Percentiles rank a stretch among this genome's conserved stretches.
These are phyloP conservation scores for Drosophila flavopinicola DNA, from an alignment of 2,888 invertebrate genomes.

Conservation along the genomic window DNA sequence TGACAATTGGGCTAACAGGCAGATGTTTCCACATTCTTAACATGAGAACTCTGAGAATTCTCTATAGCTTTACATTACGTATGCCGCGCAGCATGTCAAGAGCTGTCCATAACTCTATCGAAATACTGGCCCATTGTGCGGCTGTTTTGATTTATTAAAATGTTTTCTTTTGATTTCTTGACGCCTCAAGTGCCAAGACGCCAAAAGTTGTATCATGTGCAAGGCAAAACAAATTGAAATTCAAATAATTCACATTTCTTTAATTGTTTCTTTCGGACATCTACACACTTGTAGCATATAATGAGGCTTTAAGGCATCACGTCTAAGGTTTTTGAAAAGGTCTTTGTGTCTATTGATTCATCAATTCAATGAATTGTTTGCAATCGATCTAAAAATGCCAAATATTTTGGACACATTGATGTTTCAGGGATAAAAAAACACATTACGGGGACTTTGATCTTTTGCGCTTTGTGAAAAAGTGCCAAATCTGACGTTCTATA, in stretches of 20 bases:
- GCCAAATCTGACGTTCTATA: constrained; percentile 2
- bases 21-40: constrained; percentile 32
- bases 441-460: constrained; percentile 63
- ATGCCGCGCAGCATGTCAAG: constrained; percentile 21
- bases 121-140: constrained; percentile 37
- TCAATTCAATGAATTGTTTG: constrained; percentile 53
- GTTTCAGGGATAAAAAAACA: constrained; percentile 49
- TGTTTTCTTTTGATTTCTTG: constrained; percentile 59
- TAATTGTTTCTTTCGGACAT: constrained; percentile 9
- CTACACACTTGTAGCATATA: constrained; percentile 40
- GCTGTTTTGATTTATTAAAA: constrained; percentile 63
- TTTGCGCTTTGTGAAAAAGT: constrained; percentile 9
- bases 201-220: constrained; percentile 22
- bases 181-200: constrained; percentile 56
- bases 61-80: neutral
- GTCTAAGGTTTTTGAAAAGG: constrained; percentile 42
- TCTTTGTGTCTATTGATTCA: constrained; percentile 46
- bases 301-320: constrained; percentile 37
- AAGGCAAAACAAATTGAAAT: constrained; percentile 31
- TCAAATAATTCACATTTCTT: constrained; percentile 43
- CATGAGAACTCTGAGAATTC: constrained; percentile 20
- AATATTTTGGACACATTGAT: constrained; percentile 55
- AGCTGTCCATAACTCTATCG: constrained; percentile 44
- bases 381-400: constrained; percentile 57
- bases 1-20: constrained; percentile 31